Conservation (phyloP, 2,797 vertebrate species). For the Botia almorhae region DNA sequence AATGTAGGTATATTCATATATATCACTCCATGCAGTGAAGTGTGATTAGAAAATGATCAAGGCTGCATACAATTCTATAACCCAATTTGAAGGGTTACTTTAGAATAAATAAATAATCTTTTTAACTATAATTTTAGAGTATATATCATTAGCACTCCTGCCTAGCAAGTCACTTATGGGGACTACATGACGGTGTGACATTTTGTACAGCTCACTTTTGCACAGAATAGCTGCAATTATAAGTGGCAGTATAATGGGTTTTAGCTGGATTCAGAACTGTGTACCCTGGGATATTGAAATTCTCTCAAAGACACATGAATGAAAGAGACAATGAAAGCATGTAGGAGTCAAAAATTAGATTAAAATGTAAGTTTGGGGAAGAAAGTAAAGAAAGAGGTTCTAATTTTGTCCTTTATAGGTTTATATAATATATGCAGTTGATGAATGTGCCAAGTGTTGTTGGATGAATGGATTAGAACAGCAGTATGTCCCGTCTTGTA, state of each 20-base stretch:
- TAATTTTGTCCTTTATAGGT: constrained; percentile 12
- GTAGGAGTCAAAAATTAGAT: constrained; percentile 39
- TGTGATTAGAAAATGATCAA: constrained; percentile 8
- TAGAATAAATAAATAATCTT: constrained; percentile 16
- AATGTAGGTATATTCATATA: background rate
- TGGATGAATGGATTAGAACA: background rate
- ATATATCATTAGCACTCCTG: constrained; percentile 41
- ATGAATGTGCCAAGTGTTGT: constrained; percentile 4
- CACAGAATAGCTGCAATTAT: constrained; percentile 26
- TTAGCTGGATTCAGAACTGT: constrained; percentile 35
- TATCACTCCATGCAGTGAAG: background rate
- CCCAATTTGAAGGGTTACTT: background rate
- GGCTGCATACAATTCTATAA: background rate
- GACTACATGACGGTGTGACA: constrained; percentile 36
- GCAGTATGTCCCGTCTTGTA: background rate
- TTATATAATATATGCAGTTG: background rate
- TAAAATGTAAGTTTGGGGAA: constrained; percentile 26
- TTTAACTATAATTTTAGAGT: constrained; percentile 35
- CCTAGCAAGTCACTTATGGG: constrained; percentile 26
- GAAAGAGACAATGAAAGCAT: constrained; percentile 36
- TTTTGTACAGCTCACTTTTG: constrained; percentile 37
- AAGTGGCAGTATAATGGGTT: constrained; percentile 45
- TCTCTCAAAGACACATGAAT: constrained; percentile 20
- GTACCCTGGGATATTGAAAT: constrained; percentile 42
- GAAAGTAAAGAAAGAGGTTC: background rate